These are phyloP conservation scores for Cerceris rybyensis DNA, from an alignment of 2,888 invertebrate genomes.

Conservation along the genomic window DNA sequence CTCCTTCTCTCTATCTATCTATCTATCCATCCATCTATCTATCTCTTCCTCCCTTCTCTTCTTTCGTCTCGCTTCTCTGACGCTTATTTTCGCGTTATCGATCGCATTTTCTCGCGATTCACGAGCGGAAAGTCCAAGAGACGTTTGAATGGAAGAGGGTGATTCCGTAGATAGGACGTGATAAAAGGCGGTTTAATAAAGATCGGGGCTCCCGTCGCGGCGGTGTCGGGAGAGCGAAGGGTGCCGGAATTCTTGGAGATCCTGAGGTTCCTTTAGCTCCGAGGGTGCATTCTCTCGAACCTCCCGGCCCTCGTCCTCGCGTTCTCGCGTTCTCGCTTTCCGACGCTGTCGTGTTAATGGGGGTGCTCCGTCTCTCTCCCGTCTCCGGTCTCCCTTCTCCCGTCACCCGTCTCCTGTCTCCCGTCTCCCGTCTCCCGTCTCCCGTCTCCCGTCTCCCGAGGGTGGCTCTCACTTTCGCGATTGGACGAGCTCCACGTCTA, in stretches of 20 bases:
- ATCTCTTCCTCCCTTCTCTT: too few relatives aligned
- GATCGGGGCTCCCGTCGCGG: constrained; percentile 51
- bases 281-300: constrained; percentile 51
- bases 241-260: constrained; percentile 78
- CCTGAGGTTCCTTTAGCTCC: constrained; percentile 69
- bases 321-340: constrained; percentile 14
- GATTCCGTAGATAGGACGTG: constrained; percentile 58
- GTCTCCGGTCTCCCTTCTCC: background rate
- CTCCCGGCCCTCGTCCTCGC: constrained; percentile 7
- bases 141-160: constrained; percentile 7
- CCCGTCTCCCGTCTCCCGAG: background rate
- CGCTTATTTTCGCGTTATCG: constrained; percentile 10
- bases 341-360: constrained; percentile 36
- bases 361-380: background rate
- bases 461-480: background rate
- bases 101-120: constrained; percentile 27
- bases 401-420: background rate
- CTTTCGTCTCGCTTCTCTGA: too few relatives aligned
- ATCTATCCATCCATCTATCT: too few relatives aligned
- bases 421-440: background rate
- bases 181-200: constrained; percentile 75
- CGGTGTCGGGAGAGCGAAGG: constrained; percentile 76
- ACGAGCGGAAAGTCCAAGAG: constrained; percentile 17
- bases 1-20: constrained; percentile 47
- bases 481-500: too few relatives aligned